Evolutionary conservation across 1,140 invertebrate species (phyloP).

Genomic region (Hyphantria cunea): DNA sequence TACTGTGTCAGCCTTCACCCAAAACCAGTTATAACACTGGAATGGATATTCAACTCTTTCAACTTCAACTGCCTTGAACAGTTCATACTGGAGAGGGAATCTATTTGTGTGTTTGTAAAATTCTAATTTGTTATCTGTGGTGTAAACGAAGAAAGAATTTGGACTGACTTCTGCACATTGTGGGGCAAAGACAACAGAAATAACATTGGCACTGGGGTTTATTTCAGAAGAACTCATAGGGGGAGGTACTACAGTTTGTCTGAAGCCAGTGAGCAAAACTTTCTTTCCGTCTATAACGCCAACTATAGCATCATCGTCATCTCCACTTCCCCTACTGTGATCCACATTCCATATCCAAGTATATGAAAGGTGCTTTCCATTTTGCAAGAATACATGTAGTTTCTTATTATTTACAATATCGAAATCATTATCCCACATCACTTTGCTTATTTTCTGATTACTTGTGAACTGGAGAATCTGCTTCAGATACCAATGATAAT

Average conservation of each 20-base stretch:
- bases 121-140: slow-evolving; percentile 50
- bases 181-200: slow-evolving; percentile 84
- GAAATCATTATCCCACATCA: slow-evolving; percentile 86
- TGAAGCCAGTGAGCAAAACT: slow-evolving; percentile 88
- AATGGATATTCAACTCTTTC: slow-evolving; percentile 57
- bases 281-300: slow-evolving; percentile 91
- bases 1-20: slow-evolving; percentile 51
- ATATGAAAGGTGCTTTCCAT: slow-evolving; percentile 83
- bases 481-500: slow-evolving; percentile 97
- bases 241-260: slow-evolving; percentile 89
- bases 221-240: slow-evolving; percentile 89
- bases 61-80: slow-evolving; percentile 41
- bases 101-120: slow-evolving; percentile 61
- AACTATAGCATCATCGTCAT: slow-evolving; percentile 83
- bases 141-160: slow-evolving; percentile 73
- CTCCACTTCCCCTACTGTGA: slow-evolving; percentile 78
- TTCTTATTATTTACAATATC: slow-evolving; percentile 80
- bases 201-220: slow-evolving; percentile 81
- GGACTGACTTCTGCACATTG: slow-evolving; percentile 47
- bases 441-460: slow-evolving; percentile 73
- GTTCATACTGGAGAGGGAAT: slow-evolving; percentile 59
- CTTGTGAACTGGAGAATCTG: slow-evolving; percentile 84
- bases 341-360: slow-evolving; percentile 85
- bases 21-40: slow-evolving; percentile 68
- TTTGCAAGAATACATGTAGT: slow-evolving; percentile 83